Percentiles rank a stretch among this genome's conserved stretches.
phyloP scores from a whole-genome alignment of 64 coral and sea anemone genomes.

The Actinia equina region DNA sequence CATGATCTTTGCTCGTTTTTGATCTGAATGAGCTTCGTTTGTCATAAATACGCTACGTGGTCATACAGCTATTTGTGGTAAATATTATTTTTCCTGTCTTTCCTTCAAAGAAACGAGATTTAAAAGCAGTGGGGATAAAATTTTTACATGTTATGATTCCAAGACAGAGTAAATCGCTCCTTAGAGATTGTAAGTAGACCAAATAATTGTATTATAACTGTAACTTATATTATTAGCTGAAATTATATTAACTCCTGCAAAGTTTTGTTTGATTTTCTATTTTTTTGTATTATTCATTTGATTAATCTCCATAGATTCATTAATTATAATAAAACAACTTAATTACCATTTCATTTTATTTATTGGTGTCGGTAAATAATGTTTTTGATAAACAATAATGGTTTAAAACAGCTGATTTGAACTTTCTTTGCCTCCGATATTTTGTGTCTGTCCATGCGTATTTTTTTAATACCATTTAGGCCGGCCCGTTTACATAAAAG shows the following conservation, averaged over 20 bases:
- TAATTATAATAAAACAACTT: no score
- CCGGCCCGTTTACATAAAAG: no score
- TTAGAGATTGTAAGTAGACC: conserved; percentile 88
- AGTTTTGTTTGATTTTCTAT: no score
- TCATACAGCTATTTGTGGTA: background rate
- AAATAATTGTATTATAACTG: background rate
- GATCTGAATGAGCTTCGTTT: background rate
- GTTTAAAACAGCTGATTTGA: no score
- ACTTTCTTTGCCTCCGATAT: no score
- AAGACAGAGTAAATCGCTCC: conserved; percentile 83
- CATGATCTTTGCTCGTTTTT: background rate
- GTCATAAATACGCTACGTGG: background rate
- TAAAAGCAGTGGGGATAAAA: conserved; percentile 91
- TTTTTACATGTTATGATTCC: conserved; percentile 93
- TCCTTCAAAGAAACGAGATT: conserved; percentile 81
- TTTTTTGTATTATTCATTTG: no score
- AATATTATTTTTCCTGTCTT: conserved; percentile 18
- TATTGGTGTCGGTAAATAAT: no score
- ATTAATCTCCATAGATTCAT: no score
- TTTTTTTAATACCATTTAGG: no score
- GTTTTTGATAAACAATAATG: no score
- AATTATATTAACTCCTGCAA: background rate
- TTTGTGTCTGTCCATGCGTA: no score
- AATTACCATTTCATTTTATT: no score
- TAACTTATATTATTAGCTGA: background rate